Conservation (phyloP, 53 echinoderm and acorn worm species). For the Henricia sp. region DNA sequence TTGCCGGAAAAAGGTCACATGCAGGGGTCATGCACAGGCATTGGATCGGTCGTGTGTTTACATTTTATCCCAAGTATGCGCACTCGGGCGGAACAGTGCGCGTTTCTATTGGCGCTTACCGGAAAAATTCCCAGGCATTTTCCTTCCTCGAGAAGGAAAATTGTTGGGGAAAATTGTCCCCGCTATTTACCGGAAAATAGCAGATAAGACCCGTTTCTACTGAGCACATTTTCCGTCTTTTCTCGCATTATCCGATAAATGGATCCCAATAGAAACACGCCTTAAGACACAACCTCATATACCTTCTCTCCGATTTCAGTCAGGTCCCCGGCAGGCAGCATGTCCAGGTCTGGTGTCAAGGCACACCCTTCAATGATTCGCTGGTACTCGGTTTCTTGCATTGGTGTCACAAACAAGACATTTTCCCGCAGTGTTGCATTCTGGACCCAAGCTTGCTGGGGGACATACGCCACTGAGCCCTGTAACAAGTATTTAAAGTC, state of each 20-base stretch:
- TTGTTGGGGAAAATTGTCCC: too few species aligned
- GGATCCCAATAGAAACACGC: too few species aligned
- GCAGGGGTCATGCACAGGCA: too few species aligned
- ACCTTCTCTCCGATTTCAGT: slow-evolving; percentile 99
- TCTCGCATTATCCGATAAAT: too few species aligned
- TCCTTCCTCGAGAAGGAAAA: too few species aligned
- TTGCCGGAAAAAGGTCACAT: too few species aligned
- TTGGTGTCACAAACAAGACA: slow-evolving; percentile 70
- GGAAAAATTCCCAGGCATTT: background rate
- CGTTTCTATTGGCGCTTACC: background rate
- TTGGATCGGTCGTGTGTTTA: too few species aligned
- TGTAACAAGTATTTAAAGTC: slow-evolving; percentile 32
- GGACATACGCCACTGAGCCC: slow-evolving; percentile 89
- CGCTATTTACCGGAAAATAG: too few species aligned
- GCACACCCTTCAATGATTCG: slow-evolving; percentile 81
- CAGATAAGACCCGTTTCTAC: too few species aligned
- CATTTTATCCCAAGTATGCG: too few species aligned
- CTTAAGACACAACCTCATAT: background rate
- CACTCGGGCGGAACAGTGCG: too few species aligned
- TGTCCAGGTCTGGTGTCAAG: slow-evolving; percentile 77
- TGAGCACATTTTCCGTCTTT: too few species aligned
- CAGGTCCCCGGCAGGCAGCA: slow-evolving; percentile 86
- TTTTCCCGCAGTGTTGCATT: slow-evolving; percentile 89
- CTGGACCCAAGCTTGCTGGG: slow-evolving; percentile 97
- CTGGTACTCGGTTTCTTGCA: slow-evolving; percentile 71